Base-by-base conservation (phyloP, 2,888 invertebrate species). In the Empis stercorea region DNA sequence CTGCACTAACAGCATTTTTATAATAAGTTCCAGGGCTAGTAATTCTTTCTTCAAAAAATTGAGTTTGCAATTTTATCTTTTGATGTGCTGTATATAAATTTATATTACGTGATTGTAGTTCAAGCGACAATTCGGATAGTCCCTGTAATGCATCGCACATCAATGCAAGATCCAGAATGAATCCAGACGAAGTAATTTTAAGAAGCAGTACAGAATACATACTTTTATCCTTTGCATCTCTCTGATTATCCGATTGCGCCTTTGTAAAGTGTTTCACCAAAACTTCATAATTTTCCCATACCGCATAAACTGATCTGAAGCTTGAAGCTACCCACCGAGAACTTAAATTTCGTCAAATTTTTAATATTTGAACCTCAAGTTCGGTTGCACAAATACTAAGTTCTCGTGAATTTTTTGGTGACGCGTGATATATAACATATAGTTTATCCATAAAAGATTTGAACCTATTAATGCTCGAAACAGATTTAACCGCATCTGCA, bases 381-480 rank as follows among this genome's bases (percentile, higher is more conserved):
- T 38, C 16, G 17, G 16, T 38, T 38, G 38, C 38, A 16, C 16
- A 38, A 16, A 38, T 38, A 38, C 38, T 38, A 38, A 38, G 16
- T 38, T 16, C 38, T 38, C 16, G 2, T 38, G 38, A 38, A 38
- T 38, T 38, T 38, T 38, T 38, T 38, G 38, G 38, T 38, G 38
- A 38, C 38, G 38, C 38, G 38, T 38, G 38, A 38, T 38, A 38
- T 38, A 38, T 38, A 38, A 38, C 38, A 38, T 38, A 38, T 16
- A 36, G 38, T 38, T 38, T 38, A 16, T 38, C 16, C 38, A 38
- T 38, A 38, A 38, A 38, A 38, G 15, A 16, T 38, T 38, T 38
- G 38, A 38, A 38, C 16, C 16, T 38, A 38, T 38, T 38, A 38
- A 38, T 38, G 15, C 38, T 38, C 16, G 38, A 16, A 38, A 16